These are phyloP conservation scores for Synanthedon tipuliformis DNA, from an alignment of 2,888 invertebrate species.

Conservation along the genomic window DNA sequence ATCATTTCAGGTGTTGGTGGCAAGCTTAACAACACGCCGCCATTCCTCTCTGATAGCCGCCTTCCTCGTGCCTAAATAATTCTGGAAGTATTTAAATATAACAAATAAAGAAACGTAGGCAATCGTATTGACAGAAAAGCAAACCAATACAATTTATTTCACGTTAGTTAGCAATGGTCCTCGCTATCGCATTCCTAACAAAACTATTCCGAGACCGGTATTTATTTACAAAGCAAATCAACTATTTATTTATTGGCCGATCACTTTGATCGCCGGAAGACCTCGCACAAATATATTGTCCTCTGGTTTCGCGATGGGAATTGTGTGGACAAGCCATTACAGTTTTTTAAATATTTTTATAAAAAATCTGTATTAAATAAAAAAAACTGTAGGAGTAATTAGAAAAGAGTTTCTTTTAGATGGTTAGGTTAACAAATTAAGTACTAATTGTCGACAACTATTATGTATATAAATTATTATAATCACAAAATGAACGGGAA, in stretches of 20 bases:
- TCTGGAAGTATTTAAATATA: not conserved
- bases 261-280: slow-evolving; percentile 60
- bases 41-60: too few species aligned
- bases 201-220: slow-evolving; percentile 48
- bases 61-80: too few species aligned
- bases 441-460: too few species aligned
- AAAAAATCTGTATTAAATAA: too few species aligned
- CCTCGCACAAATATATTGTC: slow-evolving; percentile 32
- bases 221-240: slow-evolving; percentile 65
- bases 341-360: not conserved
- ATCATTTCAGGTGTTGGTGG: too few species aligned
- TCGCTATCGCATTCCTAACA: slow-evolving; percentile 39
- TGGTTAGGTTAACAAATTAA: too few species aligned
- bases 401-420: too few species aligned
- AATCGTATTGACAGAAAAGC: slow-evolving; percentile 14
- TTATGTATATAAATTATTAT: too few species aligned
- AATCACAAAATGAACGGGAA: too few species aligned
- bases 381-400: too few species aligned
- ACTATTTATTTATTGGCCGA: slow-evolving; percentile 64
- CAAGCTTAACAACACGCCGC: too few species aligned
- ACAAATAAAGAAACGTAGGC: not conserved
- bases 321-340: not conserved
- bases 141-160: slow-evolving; percentile 48
- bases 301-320: not conserved
- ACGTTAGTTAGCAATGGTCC: slow-evolving; percentile 38